Conservation (phyloP, 2,888 invertebrate species). For the Dorcus hopei region DNA sequence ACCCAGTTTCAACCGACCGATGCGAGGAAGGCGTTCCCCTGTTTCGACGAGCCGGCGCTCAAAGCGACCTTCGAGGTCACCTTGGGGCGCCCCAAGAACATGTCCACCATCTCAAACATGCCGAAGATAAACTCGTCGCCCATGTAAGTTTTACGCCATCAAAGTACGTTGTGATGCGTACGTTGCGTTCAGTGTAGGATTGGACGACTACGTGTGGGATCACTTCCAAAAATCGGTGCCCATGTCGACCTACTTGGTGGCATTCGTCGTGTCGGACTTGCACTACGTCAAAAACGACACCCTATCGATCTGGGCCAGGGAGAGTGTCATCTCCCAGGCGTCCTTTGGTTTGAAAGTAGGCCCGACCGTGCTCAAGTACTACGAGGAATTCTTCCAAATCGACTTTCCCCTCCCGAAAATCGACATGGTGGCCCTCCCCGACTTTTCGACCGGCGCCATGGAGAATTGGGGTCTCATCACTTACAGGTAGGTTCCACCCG, state of each 20-base stretch:
- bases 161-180: too few species aligned
- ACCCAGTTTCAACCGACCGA: conserved; percentile 80
- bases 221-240: conserved; percentile 72
- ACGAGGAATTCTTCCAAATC: conserved; percentile 72
- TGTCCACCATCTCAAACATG: conserved; percentile 78
- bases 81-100: conserved; percentile 61
- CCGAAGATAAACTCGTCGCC: conserved; percentile 52
- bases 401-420: conserved; percentile 77
- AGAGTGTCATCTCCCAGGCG: conserved; percentile 68
- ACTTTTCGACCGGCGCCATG: conserved; percentile 88
- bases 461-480: conserved; percentile 84
- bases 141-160: conserved; percentile 51
- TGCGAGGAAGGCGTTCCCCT: conserved; percentile 84
- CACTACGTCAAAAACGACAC: conserved; percentile 54
- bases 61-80: conserved; percentile 79
- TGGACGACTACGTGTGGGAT: conserved; percentile 71
- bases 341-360: conserved; percentile 75
- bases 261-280: conserved; percentile 80
- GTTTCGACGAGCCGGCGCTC: conserved; percentile 86
- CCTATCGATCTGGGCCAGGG: conserved; percentile 69
- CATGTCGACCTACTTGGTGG: conserved; percentile 89
- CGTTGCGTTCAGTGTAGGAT: conserved; percentile 49
- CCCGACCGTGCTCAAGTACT: conserved; percentile 65
- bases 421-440: conserved; percentile 91
- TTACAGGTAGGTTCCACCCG: conserved; percentile 46